Evolutionary conservation across 2,888 invertebrate genomes (phyloP), one percentile per base, ranked within the genome.

Genomic region (Hirudinaria manillensis): DNA sequence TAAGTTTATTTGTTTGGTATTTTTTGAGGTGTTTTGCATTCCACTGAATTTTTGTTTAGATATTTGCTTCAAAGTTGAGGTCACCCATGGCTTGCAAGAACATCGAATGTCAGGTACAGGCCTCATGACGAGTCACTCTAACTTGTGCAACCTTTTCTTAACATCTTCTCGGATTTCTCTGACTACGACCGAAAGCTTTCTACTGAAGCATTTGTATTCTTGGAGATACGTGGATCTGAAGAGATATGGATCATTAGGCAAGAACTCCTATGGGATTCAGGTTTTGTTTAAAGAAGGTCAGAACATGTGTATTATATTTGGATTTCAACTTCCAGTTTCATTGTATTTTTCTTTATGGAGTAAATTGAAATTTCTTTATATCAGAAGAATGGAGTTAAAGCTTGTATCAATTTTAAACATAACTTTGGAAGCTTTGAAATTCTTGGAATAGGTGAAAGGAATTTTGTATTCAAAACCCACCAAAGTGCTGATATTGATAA

Each of bases 31-130:
- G 4, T 56, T 56, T 16, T 56, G 3, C 13, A 27, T 61, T 61
- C 29, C n/a, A 10, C 29, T 61, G n/a, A 1, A 61, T 61, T 24
- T 24, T 29, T 27, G 13, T 61, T 61, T 10, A 61, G 61, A 61
- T n/a, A 61, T 61, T 61, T 29, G 61, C 19, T 61, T 61, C 61
- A 29, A 61, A 61, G 61, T 61, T n/a, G 61, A 61, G 29, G 24
- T 61, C 61, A 61, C 61, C 24, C 61, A 61, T 29, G 61, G 61
- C 61, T 29, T 61, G 24, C 45, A 45, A 45, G 45, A 45, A 45
- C 45, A 45, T 10, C 10, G 45, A 45, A 10, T 45, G 45, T 45
- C 45, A 1, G 13, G 45, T 7, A 45, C 45, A 16, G 45, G 45
- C 1, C 45, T 45, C 13, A 10, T 7, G 45, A 16, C 45, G 1